A percentile compares a stretch with the other conserved stretches of the same genome.
phyloP scores from a whole-genome alignment of 2,797 vertebrate genomes.

The Pangasius mekongensis region DNA sequence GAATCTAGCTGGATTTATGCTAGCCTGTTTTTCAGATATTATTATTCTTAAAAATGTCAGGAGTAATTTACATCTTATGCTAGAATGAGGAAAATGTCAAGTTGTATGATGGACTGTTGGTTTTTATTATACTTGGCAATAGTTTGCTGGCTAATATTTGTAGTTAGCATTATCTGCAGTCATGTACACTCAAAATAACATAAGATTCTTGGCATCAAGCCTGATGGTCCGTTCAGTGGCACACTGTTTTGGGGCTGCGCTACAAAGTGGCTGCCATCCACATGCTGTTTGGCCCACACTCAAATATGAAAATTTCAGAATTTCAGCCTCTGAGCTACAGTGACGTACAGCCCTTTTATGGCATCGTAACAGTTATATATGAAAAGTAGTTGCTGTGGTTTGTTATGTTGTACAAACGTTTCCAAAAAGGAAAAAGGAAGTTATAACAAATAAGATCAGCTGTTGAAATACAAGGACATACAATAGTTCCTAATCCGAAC shows the following conservation, averaged over 20 bases:
- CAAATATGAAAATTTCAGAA: neutral
- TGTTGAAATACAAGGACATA: neutral
- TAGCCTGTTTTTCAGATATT: neutral
- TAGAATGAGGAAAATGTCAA: neutral
- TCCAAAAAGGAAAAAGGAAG: no score
- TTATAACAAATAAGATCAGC: neutral
- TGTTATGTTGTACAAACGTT: neutral
- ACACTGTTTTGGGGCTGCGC: neutral
- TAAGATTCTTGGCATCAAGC: neutral
- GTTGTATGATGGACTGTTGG: neutral
- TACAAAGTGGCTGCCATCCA: neutral
- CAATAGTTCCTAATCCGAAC: neutral
- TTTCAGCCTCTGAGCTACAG: neutral
- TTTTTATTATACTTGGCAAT: neutral
- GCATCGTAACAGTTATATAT: constrained; percentile 2
- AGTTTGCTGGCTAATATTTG: neutral
- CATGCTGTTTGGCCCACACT: neutral
- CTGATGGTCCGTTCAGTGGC: neutral
- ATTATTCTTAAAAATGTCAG: neutral
- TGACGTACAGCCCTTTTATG: neutral
- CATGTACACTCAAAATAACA: neutral
- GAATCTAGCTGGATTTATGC: neutral
- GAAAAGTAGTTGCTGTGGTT: no score
- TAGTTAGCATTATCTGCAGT: neutral
- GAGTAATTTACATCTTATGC: neutral